Base-by-base conservation (phyloP, 2,888 invertebrate genomes). In the Leptopilina myrica region DNA sequence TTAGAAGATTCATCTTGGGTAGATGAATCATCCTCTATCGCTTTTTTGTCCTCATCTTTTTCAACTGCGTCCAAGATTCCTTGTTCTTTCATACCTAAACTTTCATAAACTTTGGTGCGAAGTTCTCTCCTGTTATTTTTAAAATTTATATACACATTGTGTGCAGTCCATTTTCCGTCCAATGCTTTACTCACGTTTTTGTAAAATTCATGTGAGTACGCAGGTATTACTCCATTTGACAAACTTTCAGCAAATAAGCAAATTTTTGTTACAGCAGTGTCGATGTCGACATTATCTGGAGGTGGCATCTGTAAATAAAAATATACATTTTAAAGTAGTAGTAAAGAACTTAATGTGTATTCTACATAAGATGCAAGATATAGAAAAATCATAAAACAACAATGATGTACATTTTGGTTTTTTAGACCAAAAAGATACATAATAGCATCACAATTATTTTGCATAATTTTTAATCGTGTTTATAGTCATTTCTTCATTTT, bases 251-350 rank as follows among this genome's bases (percentile, higher is more conserved):
- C 56, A 56, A 56, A 56, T 56, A 56, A 56, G 4, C 56, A 56
- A 12, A 56, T 12, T 56, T 11, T n/a, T 56, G 9, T 5, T n/a
- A n/a, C 56, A 56, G 56, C 56, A 14, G 14, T 12, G 12, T 56
- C n/a, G 0, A 56, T n/a, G 56, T 56, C 56, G 5, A 56, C 56
- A 14, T 5, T 56, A 56, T 1, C 12, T 56, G 12, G 56, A 56
- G 56, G 56, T 56, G 56, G 56, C 56, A 56, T 56, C 56, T 56
- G 56, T 56, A n/a, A 56, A 8, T 56, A 56, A 56, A 56, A 56
- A 56, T 46, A 8, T 46, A 46, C 9, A 46, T 46, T 46, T 46
- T 46, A 46, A 46, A 26, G 26, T 26, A 26, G 26, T 26, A 26
- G 26, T 46, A 46, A 46, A 46, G 46, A 46, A 46, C 46, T 46